Evolutionary conservation across 1,140 invertebrate species (phyloP), one percentile per base, ranked within the genome.

Genomic region (Paralvinella palmiformis): DNA sequence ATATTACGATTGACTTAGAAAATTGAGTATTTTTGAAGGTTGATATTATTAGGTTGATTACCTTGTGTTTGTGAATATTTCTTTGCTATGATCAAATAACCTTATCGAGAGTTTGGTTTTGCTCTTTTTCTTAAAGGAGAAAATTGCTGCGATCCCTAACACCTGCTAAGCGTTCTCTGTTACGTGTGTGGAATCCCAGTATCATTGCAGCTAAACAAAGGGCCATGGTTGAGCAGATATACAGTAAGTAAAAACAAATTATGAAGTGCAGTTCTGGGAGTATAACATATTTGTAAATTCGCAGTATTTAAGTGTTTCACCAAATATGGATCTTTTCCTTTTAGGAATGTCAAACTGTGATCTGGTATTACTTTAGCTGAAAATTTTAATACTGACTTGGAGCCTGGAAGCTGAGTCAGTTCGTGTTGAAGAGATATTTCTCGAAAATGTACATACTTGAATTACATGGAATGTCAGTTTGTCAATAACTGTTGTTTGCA

Each of bases 161-260:
- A 41, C 27, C 68, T 48, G 3, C 69, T 67, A 45, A 73, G 70
- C 68, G 45, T 57, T 69, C 36, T n/a, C 70, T 75, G 45, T 66
- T 78, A 27, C 70, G 68, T 59, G 69, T 75, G 71, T 78, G 76
- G 76, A 74, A 78, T 66, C 76, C 76, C 32, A 73, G 74, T 41
- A 66, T 76, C 3, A 70, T 78, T 10, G 73, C 75, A 22, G 65
- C 73, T 59, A 77, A 76, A 65, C 76, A 78, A 63, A 65, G 69
- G 63, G 69, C 73, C 10, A 66, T 78, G 10, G 67, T 78, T 7
- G 62, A 71, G 52, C 65, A 75, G 45, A 72, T 78, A 24, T 78
- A 78, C 67, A 69, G 73, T 76, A 65, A 68, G 67, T 63, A 27
- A n/a, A 33, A 36, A 52, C 31, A 6, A 27, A 27, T 31, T 22